Percentiles rank a stretch among this genome's conserved stretches.
These are phyloP conservation scores for Pseudorhiza aurosa DNA, from an alignment of 30 jellyfish, hydroid and myxozoan genomes.

Conservation along the genomic window DNA sequence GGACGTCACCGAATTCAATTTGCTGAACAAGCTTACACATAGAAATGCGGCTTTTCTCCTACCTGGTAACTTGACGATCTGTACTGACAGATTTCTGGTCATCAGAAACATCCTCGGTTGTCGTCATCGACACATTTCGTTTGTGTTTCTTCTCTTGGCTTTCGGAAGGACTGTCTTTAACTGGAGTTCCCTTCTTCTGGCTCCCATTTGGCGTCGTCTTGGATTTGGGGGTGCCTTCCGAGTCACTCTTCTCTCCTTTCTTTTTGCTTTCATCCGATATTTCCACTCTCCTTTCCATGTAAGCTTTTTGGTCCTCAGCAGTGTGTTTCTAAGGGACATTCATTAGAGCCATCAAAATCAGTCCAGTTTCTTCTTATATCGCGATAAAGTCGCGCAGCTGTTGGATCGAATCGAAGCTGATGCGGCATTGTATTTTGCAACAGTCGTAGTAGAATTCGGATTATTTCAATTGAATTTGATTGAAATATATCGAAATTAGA, in stretches of 20 bases:
- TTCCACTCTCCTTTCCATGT: constrained; percentile 50
- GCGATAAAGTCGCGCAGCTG: too few relatives aligned
- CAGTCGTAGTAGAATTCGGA: too few relatives aligned
- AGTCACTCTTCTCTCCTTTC: constrained; percentile 29
- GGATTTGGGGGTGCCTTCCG: constrained; percentile 21
- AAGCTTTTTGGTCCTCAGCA: constrained; percentile 51
- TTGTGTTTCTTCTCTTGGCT: constrained; percentile 24
- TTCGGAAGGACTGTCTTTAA: constrained; percentile 51
- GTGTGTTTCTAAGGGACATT: constrained; percentile 31
- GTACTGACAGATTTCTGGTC: constrained; percentile 18
- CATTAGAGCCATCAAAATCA: too few relatives aligned
- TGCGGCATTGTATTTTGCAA: too few relatives aligned
- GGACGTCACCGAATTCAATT: too few relatives aligned
- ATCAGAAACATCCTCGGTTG: constrained; percentile 39
- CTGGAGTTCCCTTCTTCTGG: constrained; percentile 56
- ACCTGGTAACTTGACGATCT: constrained; percentile 7
- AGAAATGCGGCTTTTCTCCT: too few relatives aligned
- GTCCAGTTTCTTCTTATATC: too few relatives aligned
- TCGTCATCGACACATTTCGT: constrained; percentile 2
- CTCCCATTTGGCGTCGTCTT: constrained; percentile 47
- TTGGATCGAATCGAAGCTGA: neutral
- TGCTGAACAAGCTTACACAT: too few relatives aligned
- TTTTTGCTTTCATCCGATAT: constrained; percentile 30
- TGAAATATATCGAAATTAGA: too few relatives aligned
- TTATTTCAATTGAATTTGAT: too few relatives aligned